Evolutionary conservation across 1,140 invertebrate species (phyloP).

Genomic region (Pomacea maculata): DNA sequence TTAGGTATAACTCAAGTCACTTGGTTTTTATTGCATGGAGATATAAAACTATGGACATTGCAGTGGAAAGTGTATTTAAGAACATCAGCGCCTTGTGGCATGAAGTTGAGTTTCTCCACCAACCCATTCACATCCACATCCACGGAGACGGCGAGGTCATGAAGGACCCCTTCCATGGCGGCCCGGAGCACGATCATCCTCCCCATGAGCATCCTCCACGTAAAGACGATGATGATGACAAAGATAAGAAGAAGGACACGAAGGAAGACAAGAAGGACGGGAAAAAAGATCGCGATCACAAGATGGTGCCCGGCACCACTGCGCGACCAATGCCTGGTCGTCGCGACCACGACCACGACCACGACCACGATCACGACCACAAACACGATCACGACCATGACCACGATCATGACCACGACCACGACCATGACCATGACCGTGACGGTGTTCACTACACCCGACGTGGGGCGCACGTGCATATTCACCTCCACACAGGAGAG

Average conservation of each 20-base stretch:
- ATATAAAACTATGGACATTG: no score
- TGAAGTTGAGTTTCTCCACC: conserved; percentile 13
- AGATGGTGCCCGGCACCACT: background rate
- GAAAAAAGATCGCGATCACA: background rate
- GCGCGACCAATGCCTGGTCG: background rate
- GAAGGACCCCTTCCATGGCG: background rate
- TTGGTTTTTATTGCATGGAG: no score
- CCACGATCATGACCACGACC: conserved; percentile 2
- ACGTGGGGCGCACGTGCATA: conserved; percentile 5
- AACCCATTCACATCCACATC: conserved; percentile 22
- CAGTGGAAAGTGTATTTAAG: conserved; percentile 10
- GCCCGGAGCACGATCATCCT: background rate
- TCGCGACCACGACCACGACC: background rate
- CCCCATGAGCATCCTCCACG: background rate
- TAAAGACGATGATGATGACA: background rate
- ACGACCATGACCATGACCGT: background rate
- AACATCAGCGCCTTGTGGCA: conserved; percentile 18
- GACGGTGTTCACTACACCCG: background rate
- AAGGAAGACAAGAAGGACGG: background rate
- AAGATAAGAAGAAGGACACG: background rate
- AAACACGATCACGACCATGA: background rate
- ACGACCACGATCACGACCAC: conserved; percentile 1
- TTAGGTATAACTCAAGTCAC: no score
- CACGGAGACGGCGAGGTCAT: conserved; percentile 10
- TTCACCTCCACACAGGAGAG: background rate